Conservation (phyloP, 2,113 vertebrate genomes). For the Mustela nigripes region DNA sequence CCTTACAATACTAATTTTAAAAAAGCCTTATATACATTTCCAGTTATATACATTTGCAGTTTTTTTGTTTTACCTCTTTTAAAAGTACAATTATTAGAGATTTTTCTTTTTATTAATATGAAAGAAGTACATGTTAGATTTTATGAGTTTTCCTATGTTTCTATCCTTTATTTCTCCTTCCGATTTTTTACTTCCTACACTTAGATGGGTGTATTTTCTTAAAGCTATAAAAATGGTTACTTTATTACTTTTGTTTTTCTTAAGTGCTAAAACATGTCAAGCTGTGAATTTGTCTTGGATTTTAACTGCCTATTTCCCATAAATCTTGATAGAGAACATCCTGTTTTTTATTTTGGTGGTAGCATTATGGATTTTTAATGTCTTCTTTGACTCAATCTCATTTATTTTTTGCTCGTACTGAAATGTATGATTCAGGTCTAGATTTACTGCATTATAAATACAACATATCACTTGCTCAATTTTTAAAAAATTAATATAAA, state of each 20-base stretch:
- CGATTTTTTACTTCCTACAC: not conserved
- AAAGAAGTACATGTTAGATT: not conserved
- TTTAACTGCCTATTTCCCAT: not conserved
- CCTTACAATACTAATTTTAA: not conserved
- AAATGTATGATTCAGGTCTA: not conserved
- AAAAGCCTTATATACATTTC: not conserved
- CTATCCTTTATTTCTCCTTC: not conserved
- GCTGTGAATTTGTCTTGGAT: not conserved
- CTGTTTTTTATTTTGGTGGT: not conserved
- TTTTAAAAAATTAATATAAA: not conserved
- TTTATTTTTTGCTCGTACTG: slow-evolving; percentile 22
- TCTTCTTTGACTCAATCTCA: not conserved
- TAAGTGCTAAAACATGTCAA: not conserved
- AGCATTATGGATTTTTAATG: not conserved
- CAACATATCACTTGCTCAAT: not conserved
- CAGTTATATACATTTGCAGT: too few species aligned
- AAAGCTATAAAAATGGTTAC: not conserved
- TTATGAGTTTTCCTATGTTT: not conserved
- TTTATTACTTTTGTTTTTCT: slow-evolving; percentile 20
- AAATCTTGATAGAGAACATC: not conserved
- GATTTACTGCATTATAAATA: slow-evolving; percentile 3
- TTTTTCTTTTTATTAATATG: not conserved
- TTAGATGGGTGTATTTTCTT: not conserved
- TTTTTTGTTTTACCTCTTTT: not conserved
- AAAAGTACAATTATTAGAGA: not conserved